These are phyloP conservation scores for Coregonus sp. DNA, from an alignment of 2,797 vertebrate genomes.

Conservation along the genomic window DNA sequence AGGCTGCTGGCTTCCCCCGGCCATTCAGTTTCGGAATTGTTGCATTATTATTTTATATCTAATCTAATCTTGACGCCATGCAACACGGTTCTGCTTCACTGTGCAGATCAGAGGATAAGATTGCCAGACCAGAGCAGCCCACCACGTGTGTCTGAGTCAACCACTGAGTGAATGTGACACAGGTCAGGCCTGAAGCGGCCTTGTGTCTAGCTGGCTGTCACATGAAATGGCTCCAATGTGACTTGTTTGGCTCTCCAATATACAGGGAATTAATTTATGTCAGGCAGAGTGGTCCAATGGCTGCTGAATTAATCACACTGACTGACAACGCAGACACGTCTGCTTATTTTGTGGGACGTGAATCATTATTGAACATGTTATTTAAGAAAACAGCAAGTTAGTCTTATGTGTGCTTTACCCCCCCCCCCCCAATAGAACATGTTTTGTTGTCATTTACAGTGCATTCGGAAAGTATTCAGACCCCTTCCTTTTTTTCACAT, in stretches of 20 bases:
- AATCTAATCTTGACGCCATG: slow-evolving; percentile 24
- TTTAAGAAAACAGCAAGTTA: slow-evolving; percentile 49
- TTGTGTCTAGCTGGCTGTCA: not conserved
- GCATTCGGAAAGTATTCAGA: too few relatives aligned
- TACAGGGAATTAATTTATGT: slow-evolving; percentile 34
- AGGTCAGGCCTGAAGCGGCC: not conserved
- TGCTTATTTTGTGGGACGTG: slow-evolving; percentile 27
- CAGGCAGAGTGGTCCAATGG: slow-evolving; percentile 9
- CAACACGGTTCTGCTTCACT: slow-evolving; percentile 24
- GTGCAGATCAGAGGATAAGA: slow-evolving; percentile 32
- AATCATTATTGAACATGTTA: slow-evolving; percentile 19
- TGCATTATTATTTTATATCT: slow-evolving; percentile 21
- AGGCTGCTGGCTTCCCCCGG: slow-evolving; percentile 11
- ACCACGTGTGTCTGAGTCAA: not conserved
- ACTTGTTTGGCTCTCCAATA: slow-evolving; percentile 31
- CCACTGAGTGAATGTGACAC: not conserved
- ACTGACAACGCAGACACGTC: slow-evolving; percentile 26
- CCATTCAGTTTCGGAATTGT: slow-evolving; percentile 31
- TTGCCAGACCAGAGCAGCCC: slow-evolving; percentile 19
- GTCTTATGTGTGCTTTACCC: slow-evolving; percentile 8
- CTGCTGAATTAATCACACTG: slow-evolving; percentile 33
- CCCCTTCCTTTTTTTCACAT: too few relatives aligned
- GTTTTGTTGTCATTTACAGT: too few relatives aligned
- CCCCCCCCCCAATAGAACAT: too few relatives aligned
- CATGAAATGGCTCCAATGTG: slow-evolving; percentile 19